phyloP scores from a whole-genome alignment of 2,113 vertebrate genomes.

The Mormyrus lacerda region DNA sequence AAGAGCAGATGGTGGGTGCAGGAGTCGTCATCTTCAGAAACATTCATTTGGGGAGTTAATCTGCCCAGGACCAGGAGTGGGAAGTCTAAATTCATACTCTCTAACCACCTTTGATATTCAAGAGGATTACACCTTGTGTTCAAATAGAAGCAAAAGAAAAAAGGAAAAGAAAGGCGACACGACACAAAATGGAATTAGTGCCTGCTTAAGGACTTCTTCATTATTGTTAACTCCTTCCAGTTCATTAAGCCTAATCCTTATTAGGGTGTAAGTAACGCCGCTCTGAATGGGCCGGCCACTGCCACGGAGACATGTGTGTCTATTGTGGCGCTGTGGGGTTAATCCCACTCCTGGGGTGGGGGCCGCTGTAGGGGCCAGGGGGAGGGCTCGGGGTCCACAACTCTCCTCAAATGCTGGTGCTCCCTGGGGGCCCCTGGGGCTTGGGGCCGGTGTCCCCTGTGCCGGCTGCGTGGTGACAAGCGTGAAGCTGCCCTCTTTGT shows the following conservation, averaged over 20 bases:
- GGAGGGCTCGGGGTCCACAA: conserved; percentile 32
- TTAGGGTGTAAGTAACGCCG: conserved; percentile 74
- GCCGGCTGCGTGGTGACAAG: conserved; percentile 43
- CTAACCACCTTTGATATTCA: conserved; percentile 96
- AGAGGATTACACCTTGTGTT: conserved; percentile 95
- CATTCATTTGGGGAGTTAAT: conserved; percentile 68
- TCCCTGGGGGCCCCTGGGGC: conserved; percentile 40
- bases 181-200: conserved; percentile 84
- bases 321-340: conserved; percentile 74
- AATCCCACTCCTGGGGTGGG: conserved; percentile 70
- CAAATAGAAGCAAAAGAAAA: conserved; percentile 56
- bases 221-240: conserved; percentile 98
- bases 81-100: conserved; percentile 93
- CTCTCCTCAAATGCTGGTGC: conserved; percentile 34
- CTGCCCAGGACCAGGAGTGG: conserved; percentile 68
- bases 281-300: conserved; percentile 71
- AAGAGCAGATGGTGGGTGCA: conserved; percentile 69
- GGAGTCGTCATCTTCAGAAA: conserved; percentile 48
- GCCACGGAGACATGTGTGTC: conserved; percentile 77
- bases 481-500: conserved; percentile 58
- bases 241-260: conserved; percentile 97
- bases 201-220: conserved; percentile 75
- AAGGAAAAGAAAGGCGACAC: conserved; percentile 55
- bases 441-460: conserved; percentile 3
- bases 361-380: conserved; percentile 41